phyloP scores from a whole-genome alignment of 2,888 invertebrate species.

The Oxyscelio sp. region DNA sequence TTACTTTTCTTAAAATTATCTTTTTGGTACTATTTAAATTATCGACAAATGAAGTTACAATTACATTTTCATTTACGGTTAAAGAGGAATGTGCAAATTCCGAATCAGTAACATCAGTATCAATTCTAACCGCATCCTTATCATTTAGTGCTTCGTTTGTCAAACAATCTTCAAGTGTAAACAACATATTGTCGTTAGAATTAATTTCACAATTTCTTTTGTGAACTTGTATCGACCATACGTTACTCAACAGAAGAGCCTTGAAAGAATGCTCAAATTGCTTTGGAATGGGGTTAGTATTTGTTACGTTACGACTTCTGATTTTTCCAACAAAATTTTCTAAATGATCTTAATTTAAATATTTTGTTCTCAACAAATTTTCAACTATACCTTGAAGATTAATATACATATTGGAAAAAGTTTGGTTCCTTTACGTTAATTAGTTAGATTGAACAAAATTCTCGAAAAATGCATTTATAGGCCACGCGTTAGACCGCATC shows the following conservation, averaged over 20 bases:
- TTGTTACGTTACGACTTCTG: constrained; percentile 24
- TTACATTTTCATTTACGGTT: not conserved
- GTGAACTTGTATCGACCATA: not conserved
- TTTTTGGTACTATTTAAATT: not conserved
- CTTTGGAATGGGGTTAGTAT: constrained; percentile 6
- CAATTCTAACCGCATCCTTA: not conserved
- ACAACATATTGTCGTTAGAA: not conserved
- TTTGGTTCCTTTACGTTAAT: too few species aligned
- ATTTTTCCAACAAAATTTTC: constrained; percentile 41
- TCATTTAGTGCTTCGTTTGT: not conserved
- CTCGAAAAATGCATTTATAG: too few species aligned
- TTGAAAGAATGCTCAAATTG: constrained; percentile 18
- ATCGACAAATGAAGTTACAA: not conserved
- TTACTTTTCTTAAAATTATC: not conserved
- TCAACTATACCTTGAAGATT: too few species aligned
- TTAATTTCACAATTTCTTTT: constrained; percentile 14
- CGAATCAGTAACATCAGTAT: not conserved
- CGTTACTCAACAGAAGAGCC: not conserved
- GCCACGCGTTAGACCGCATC: too few species aligned
- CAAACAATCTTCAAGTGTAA: not conserved
- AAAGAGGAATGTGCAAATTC: not conserved
- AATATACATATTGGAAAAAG: too few species aligned
- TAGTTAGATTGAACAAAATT: too few species aligned
- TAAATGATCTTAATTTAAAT: constrained; percentile 15
- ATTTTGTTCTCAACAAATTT: constrained; percentile 10